Base-by-base conservation (phyloP, 2,797 vertebrate species). In the Lindbergichthys nudifrons region DNA sequence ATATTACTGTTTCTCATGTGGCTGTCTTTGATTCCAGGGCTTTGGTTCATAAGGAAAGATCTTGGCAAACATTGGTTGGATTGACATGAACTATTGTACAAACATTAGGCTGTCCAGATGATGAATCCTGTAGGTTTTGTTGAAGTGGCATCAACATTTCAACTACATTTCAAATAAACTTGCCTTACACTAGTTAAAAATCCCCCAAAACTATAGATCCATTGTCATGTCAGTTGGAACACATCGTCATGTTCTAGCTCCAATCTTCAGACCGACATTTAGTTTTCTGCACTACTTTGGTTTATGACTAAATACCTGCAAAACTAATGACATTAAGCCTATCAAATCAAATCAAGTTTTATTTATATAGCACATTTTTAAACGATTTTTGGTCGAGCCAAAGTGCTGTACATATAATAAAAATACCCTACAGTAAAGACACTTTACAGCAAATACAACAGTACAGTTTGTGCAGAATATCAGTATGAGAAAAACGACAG, bases 1-100 rank as follows among this genome's bases (percentile, higher is more conserved):
- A 76, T 75, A 53, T 42, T n/a, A 26, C 41, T 53, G 23, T 60
- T 79, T 56, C 64, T 84, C 41, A n/a, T 59, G 43, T 72, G 47
- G 21, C 51, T 66, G 4, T 62, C 21, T 48, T 18, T 43, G 2
- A 11, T 39, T 59, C 14, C 15, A 14, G 4, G 7, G 3, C 3
- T 47, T 52, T 41, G 10, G 3, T 56, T 15, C 21, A 36, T 14
- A 41, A 1, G 11, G 41, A 66, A 60, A 65, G 23, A 43, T 45
- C 7, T 39, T 7, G 4, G 32, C 7, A 18, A 30, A 3, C 23
- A 16, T 23, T 8, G 14, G 10, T 23, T 58, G n/a, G 39, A 45
- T 11, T 74, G 10, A 45, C n/a, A 56, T 63, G 5, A 18, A n/a
- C 8, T 12, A 36, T 43, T 42, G 8, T 36, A 36, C 10, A 11